phyloP scores from a whole-genome alignment of 2,797 vertebrate genomes.

The Tragelaphus eurycerus region DNA sequence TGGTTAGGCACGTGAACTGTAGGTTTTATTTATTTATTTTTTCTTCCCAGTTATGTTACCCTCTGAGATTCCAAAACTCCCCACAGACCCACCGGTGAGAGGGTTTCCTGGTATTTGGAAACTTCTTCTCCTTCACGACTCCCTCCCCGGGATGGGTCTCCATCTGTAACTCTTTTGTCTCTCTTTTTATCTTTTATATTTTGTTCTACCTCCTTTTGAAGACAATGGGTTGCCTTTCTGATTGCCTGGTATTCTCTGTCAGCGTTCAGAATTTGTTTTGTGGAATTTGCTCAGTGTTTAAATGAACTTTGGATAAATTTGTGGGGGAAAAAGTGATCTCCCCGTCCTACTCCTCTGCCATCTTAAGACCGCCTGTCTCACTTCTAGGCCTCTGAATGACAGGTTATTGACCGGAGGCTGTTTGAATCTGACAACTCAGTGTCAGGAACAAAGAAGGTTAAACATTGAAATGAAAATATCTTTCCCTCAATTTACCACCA shows the following conservation, averaged over 20 bases:
- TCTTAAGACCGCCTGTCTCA: not conserved
- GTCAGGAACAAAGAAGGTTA: not conserved
- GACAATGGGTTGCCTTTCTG: not conserved
- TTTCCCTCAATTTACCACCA: not conserved
- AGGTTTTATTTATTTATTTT: not conserved
- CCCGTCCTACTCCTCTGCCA: not conserved
- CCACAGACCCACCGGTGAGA: fast-evolving
- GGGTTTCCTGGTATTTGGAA: not conserved
- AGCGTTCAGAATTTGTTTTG: not conserved
- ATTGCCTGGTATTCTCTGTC: not conserved
- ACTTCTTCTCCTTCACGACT: not conserved
- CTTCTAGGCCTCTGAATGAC: not conserved
- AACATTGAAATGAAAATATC: not conserved
- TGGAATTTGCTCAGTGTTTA: not conserved
- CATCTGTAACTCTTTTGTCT: not conserved
- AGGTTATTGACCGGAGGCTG: not conserved
- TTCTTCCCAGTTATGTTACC: not conserved
- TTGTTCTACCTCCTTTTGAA: not conserved
- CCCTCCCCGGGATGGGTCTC: not conserved
- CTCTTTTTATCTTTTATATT: not conserved
- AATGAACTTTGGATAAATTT: not conserved
- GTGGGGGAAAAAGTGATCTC: not conserved
- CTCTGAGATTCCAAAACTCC: not conserved
- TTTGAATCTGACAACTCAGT: not conserved
- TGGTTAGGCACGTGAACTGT: not conserved